Conservation (phyloP, 1,140 invertebrate species). For the Vanessa tameamea region DNA sequence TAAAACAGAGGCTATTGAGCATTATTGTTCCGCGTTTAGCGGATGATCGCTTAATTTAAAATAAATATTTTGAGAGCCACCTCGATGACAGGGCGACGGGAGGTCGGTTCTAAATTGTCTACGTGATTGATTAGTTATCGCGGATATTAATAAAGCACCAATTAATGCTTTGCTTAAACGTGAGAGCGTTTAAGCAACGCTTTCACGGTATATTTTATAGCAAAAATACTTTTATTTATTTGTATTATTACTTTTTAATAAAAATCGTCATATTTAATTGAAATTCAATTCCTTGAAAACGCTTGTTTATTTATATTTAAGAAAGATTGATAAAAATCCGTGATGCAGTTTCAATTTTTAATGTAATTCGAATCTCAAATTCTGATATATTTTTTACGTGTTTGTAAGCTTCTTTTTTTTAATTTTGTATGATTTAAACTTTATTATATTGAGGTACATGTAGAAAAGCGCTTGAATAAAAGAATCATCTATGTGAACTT, state of each 20-base stretch:
- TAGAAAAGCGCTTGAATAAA: too few relatives aligned
- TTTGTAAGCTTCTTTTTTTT: too few relatives aligned
- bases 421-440: too few relatives aligned
- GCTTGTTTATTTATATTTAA: too few relatives aligned
- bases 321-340: too few relatives aligned
- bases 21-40: not conserved
- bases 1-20: not conserved
- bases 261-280: too few relatives aligned
- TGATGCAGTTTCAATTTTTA: too few relatives aligned
- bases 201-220: not conserved
- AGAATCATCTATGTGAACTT: too few relatives aligned
- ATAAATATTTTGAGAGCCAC: not conserved
- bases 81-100: not conserved
- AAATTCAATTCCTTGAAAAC: too few relatives aligned
- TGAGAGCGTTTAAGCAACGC: not conserved
- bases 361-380: too few relatives aligned
- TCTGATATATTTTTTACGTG: too few relatives aligned
- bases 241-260: not conserved
- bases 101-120: not conserved
- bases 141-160: not conserved
- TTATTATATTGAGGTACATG: too few relatives aligned
- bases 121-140: constrained; percentile 2
- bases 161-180: not conserved
- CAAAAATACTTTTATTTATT: not conserved
- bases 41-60: constrained; percentile 3